Base-by-base conservation (phyloP, 2,888 invertebrate genomes). In the Drosophila algonquin region DNA sequence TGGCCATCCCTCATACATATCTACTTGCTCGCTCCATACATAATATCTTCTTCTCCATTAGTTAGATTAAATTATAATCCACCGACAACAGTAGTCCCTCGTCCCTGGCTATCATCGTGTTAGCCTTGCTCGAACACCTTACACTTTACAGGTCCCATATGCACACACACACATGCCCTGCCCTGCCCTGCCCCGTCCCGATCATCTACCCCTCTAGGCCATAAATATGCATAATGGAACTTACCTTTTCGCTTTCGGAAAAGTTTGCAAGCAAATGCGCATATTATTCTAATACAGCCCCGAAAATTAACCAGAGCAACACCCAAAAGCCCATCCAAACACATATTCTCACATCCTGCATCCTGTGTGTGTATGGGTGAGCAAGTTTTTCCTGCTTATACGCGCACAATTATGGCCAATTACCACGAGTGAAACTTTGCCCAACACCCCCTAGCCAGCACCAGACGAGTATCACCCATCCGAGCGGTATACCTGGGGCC, bases 201-300 rank as follows among this genome's bases (percentile, higher is more conserved):
- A 58, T 48, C 40, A 18, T 30, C 45, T 48, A 24, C 57, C 54
- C 73, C 54, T 58, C 51, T 44, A 64, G 58, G 54, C 81, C 77
- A 83, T 86, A 88, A 85, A 85, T 86, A 86, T 85, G 83, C 89
- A 79, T 85, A 85, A 85, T 78, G 81, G 77, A 87, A 81, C 81
- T 81, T 84, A 86, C 75, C 81, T 83, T 71, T 71, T 71, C 44
- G 63, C 64, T 59, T 78, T 81, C 75, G 81, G 84, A 81, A 89
- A 89, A 89, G 85, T 89, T 89, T 79, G 87, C 90, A 89, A 84
- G 80, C 87, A 86, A 88, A 83, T 89, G 77, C 57, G 70, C 77
- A 85, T 73, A 87, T 89, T 89, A 87, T 89, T 86, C 88, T 86
- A 87, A 87, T 87, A 81, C 73, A 76, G 72, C 56, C 68, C 54